These are phyloP conservation scores for Atrina japonica DNA, from an alignment of 2,888 invertebrate species.

Conservation along the genomic window DNA sequence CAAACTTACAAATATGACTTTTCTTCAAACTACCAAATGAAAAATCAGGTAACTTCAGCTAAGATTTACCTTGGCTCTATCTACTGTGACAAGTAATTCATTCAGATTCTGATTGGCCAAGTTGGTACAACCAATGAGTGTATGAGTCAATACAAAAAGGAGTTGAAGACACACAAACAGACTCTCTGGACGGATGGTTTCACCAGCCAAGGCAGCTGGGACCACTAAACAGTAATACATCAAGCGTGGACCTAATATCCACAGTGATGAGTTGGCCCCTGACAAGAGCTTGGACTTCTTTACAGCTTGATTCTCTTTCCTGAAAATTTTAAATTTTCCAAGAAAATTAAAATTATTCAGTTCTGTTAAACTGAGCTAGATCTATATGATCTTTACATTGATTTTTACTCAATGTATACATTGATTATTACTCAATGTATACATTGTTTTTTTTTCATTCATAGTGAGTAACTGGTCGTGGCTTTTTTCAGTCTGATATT, in stretches of 20 bases:
- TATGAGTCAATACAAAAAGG: conserved; percentile 49
- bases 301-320: conserved; percentile 39
- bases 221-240: conserved; percentile 48
- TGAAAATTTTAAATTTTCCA: conserved; percentile 42
- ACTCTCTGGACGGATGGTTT: conserved; percentile 36
- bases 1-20: no score
- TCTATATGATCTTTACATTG: no score
- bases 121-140: conserved; percentile 46
- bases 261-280: conserved; percentile 37
- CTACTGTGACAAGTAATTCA: conserved; percentile 23
- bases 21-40: no score
- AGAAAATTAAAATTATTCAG: no score
- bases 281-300: conserved; percentile 38
- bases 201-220: conserved; percentile 39
- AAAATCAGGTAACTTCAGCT: no score
- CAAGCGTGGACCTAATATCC: conserved; percentile 56
- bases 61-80: conserved; percentile 35
- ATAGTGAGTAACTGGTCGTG: no score
- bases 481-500: no score
- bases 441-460: no score
- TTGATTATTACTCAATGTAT: no score
- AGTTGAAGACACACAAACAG: conserved; percentile 48
- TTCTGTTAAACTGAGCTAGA: no score
- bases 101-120: conserved; percentile 28
- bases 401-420: no score